Conservation (phyloP, 2,113 vertebrate species). For the Bagarius yarrelli region DNA sequence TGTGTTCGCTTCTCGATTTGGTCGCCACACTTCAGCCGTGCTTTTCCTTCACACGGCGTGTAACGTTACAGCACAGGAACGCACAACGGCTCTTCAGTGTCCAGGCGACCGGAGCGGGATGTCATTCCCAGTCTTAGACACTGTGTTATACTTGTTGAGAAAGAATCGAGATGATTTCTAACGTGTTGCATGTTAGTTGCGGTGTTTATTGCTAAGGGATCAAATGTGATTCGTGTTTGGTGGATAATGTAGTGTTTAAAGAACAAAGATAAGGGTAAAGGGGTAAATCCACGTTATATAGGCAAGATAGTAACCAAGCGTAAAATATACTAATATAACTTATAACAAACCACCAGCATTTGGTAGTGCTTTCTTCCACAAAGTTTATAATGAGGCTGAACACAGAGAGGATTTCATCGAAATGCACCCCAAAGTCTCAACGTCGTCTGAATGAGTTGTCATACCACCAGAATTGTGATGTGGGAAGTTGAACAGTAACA, state of each 20-base stretch:
- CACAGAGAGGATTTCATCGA: not conserved
- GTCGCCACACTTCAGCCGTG: slow-evolving; percentile 14
- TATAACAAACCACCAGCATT: not conserved
- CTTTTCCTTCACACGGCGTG: not conserved
- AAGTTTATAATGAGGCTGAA: not conserved
- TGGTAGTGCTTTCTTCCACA: not conserved
- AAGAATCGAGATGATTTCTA: slow-evolving; percentile 6
- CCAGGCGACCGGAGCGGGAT: slow-evolving; percentile 1
- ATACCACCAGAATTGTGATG: not conserved
- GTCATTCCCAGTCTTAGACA: not conserved
- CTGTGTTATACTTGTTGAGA: slow-evolving; percentile 37
- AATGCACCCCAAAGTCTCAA: not conserved
- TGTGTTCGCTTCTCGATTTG: not conserved
- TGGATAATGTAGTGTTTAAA: slow-evolving; percentile 4
- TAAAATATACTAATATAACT: too few relatives aligned
- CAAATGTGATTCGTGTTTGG: not conserved
- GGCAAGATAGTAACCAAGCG: not conserved
- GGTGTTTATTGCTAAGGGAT: slow-evolving; percentile 11
- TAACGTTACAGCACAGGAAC: slow-evolving; percentile 22
- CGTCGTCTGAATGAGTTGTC: not conserved
- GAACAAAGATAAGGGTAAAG: not conserved
- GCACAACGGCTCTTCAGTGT: slow-evolving; percentile 18
- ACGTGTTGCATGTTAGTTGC: slow-evolving; percentile 37
- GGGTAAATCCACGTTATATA: not conserved
- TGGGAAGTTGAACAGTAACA: not conserved